Evolutionary conservation across 2,888 invertebrate species (phyloP), one percentile per base, ranked within the genome.

Genomic region (Mechanitis messenoides): DNA sequence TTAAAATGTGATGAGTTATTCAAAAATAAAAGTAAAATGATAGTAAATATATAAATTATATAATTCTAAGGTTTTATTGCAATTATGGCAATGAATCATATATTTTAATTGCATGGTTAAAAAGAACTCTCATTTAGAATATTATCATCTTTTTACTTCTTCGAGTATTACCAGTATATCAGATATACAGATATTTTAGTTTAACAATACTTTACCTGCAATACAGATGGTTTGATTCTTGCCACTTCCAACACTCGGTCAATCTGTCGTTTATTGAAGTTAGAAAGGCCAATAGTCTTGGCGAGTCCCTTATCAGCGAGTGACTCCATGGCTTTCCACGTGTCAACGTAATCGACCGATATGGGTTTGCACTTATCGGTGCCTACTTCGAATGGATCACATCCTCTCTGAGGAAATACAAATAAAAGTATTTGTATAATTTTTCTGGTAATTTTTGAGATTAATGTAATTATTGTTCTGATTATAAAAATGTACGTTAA

Each of bases 211-310:
- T 53, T 69, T 69, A 90, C 92, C 85, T 95, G 94, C 65, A 92
- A 91, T 3, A 90, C 91, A 0, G 91, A 93, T 0, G 95, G 95
- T 72, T 92, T 92, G 60, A 95, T 91, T 63, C 83, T 91, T n/a
- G 93, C 92, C 7, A 83, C 90, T 1, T 91, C 90, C 45, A 96
- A 75, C 9, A 97, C 73, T 56, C 94, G 89, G 56, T 94, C 91
- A 3, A 96, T 82, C 82, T 97, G 97, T 56, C 91, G 86, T 69
- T 91, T 93, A 79, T 96, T 97, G 79, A 97, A 97, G 84, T 98
- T 98, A 53, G 96, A 96, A 1, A 97, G 77, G 0, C 97, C 97
- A 74, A 98, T 95, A 72, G 94, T 94, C 73, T 92, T 93, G 0
- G 92, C 92, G 5, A 96, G 87, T 0, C 96, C 96, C 67, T 91